These are phyloP conservation scores for Hyperoplus lanceolatus DNA, from an alignment of 2,797 vertebrate genomes.

Conservation along the genomic window DNA sequence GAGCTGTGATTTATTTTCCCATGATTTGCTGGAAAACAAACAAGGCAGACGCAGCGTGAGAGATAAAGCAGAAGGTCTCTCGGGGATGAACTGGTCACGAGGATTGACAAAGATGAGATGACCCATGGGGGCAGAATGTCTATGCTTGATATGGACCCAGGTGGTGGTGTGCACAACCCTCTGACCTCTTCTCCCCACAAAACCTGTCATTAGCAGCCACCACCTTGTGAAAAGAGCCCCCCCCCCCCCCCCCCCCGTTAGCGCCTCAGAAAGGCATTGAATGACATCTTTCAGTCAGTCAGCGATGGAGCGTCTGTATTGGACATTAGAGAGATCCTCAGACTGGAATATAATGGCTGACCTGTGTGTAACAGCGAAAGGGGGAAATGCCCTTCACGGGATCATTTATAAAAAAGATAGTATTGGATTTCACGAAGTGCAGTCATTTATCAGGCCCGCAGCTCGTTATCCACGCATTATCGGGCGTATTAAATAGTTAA, in stretches of 20 bases:
- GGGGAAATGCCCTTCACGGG: conserved; percentile 37
- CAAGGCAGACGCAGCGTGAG: conserved; percentile 3
- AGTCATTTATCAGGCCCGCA: conserved; percentile 54
- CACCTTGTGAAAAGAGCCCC: conserved; percentile 38
- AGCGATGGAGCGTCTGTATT: conserved; percentile 35
- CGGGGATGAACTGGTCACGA: neutral
- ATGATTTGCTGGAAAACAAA: conserved; percentile 29
- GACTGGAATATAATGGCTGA: conserved; percentile 52
- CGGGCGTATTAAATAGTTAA: conserved; percentile 22
- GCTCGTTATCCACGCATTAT: conserved; percentile 48
- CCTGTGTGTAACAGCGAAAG: conserved; percentile 44
- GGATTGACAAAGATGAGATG: conserved; percentile 33
- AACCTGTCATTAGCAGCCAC: conserved; percentile 56
- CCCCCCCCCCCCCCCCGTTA: conserved; percentile 46
- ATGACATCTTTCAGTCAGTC: conserved; percentile 30
- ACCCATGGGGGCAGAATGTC: conserved; percentile 20
- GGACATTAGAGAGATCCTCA: conserved; percentile 17
- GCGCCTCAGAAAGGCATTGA: conserved; percentile 35
- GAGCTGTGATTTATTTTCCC: conserved; percentile 19
- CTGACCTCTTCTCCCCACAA: conserved; percentile 36
- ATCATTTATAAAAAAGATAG: conserved; percentile 58
- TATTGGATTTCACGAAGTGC: conserved; percentile 53
- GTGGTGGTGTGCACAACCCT: conserved; percentile 41
- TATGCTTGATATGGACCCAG: conserved; percentile 42
- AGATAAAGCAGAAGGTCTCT: conserved; percentile 32